A percentile compares a stretch with the other conserved stretches of the same genome.
Evolutionary conservation across 2,113 vertebrate species (phyloP).

Genomic region (Cettia cetti): DNA sequence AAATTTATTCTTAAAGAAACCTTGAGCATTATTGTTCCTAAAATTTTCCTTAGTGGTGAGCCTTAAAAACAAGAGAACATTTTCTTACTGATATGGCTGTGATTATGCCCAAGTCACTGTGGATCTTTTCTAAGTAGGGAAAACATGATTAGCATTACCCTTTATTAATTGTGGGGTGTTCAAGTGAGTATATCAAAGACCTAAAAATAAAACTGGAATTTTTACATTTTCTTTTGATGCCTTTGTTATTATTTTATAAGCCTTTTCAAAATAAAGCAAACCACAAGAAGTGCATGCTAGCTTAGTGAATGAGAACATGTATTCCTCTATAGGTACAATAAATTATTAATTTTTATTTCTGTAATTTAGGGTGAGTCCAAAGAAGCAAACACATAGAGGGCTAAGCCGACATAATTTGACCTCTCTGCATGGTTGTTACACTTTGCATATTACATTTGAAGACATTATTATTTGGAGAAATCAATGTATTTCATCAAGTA

Average conservation of each 20-base stretch:
- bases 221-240: neutral
- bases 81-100: neutral
- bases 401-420: neutral
- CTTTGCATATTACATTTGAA: neutral
- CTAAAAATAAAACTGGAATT: neutral
- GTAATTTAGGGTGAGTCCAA: neutral
- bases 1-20: neutral
- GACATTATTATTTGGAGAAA: neutral
- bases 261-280: neutral
- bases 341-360: neutral
- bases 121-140: neutral
- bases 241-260: neutral
- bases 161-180: neutral
- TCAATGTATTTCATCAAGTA: neutral
- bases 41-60: neutral
- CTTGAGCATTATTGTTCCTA: neutral
- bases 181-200: neutral
- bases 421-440: neutral
- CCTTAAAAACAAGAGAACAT: neutral
- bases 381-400: neutral
- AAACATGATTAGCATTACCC: neutral
- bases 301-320: neutral
- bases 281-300: neutral
- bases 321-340: neutral
- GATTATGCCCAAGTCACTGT: neutral